phyloP scores from a whole-genome alignment of 2,113 vertebrate genomes.

The Megaceryle maxima region DNA sequence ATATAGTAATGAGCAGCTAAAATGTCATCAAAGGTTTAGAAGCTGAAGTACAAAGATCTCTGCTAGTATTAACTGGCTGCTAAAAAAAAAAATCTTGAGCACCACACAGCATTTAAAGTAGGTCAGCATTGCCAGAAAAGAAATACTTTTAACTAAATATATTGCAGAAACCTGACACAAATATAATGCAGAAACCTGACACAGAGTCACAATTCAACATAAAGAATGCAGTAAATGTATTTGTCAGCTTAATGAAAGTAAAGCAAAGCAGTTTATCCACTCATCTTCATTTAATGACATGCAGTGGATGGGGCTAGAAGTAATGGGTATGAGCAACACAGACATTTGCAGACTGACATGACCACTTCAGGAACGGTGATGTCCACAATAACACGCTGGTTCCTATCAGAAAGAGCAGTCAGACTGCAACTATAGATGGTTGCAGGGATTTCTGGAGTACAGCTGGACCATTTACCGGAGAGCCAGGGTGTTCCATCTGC shows the following conservation, averaged over 20 bases:
- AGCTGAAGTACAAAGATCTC: conserved; percentile 34
- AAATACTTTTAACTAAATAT: background rate
- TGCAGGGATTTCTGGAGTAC: background rate
- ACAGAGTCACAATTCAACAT: background rate
- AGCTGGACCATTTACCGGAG: background rate
- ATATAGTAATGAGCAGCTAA: conserved; percentile 6
- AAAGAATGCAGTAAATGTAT: background rate
- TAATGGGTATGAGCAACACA: rapidly evolving
- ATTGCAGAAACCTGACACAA: background rate
- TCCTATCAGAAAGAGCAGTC: background rate
- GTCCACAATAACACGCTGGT: background rate
- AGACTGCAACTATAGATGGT: background rate
- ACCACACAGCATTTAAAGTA: background rate
- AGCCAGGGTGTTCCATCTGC: background rate
- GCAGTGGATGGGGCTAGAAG: background rate
- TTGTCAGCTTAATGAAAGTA: background rate
- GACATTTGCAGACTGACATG: background rate
- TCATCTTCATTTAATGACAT: background rate
- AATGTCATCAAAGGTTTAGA: conserved; percentile 33
- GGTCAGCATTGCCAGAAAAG: background rate
- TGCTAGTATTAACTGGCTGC: background rate
- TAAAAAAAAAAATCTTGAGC: background rate
- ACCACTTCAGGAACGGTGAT: background rate
- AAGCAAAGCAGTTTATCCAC: background rate
- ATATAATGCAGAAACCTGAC: background rate